These are phyloP conservation scores for Thymelicus sylvestris DNA, from an alignment of 2,888 invertebrate species.

Conservation along the genomic window DNA sequence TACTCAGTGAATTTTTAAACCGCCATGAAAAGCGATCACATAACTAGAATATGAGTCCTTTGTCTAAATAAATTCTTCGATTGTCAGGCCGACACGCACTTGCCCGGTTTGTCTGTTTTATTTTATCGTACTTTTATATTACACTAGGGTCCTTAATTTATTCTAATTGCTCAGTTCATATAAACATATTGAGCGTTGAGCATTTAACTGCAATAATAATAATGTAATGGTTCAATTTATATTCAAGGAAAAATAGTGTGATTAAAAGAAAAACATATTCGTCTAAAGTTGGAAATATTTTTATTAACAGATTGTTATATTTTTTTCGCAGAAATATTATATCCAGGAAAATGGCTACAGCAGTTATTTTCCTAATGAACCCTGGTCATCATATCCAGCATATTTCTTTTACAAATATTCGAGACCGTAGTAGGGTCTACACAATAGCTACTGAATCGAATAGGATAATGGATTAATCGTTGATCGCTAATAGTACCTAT, in stretches of 20 bases:
- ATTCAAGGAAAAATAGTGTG: background rate
- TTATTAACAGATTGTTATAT: conserved; percentile 79
- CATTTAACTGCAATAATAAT: no score
- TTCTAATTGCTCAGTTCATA: no score
- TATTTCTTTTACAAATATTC: conserved; percentile 29
- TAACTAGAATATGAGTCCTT: background rate
- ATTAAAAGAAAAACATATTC: conserved; percentile 48
- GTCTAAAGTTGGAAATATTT: conserved; percentile 68
- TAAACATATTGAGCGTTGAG: no score
- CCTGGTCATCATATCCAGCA: conserved; percentile 20
- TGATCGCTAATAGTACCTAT: conserved; percentile 18
- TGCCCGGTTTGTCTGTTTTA: no score
- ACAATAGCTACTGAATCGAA: conserved; percentile 43
- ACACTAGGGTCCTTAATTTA: no score
- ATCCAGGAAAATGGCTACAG: conserved; percentile 42
- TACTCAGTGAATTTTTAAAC: background rate
- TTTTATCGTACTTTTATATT: no score
- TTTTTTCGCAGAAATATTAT: conserved; percentile 60
- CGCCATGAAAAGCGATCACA: background rate
- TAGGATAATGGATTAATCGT: conserved; percentile 37
- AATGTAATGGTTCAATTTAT: no score
- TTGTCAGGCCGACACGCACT: no score
- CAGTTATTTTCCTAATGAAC: conserved; percentile 31
- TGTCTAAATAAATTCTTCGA: background rate
- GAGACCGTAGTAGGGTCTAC: conserved; percentile 24